These are phyloP conservation scores for Catharus fuscescens DNA, from an alignment of 2,113 vertebrate genomes.

Conservation along the genomic window DNA sequence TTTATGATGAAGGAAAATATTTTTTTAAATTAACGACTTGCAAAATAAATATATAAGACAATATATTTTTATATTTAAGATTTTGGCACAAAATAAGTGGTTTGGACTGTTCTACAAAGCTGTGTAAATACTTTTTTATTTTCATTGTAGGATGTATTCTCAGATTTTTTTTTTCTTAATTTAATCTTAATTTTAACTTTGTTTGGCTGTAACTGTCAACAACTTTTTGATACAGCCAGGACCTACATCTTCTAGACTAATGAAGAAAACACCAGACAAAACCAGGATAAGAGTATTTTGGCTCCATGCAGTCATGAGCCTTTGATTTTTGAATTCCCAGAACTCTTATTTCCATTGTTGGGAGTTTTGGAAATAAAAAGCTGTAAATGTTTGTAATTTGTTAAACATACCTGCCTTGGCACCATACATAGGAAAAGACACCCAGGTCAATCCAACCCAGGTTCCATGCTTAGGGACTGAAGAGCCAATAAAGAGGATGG, in stretches of 20 bases:
- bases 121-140: background rate
- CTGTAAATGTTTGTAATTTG: background rate
- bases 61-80: background rate
- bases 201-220: background rate
- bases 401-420: background rate
- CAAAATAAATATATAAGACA: background rate
- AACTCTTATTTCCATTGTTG: background rate
- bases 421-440: background rate
- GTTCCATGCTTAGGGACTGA: background rate
- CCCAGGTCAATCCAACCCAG: background rate
- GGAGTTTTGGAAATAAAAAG: background rate
- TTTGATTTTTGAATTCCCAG: background rate
- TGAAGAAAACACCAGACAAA: background rate
- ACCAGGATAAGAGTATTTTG: background rate
- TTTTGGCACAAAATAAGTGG: background rate
- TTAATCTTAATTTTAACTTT: background rate
- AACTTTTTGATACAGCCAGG: background rate
- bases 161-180: too few species aligned
- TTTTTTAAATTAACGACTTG: background rate
- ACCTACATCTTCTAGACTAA: background rate
- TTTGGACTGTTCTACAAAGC: background rate
- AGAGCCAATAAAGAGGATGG: background rate
- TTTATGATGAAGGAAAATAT: background rate
- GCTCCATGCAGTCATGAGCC: background rate
- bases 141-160: background rate